Base-by-base conservation (phyloP, 2,888 invertebrate genomes). In the Megamerina dolium region DNA sequence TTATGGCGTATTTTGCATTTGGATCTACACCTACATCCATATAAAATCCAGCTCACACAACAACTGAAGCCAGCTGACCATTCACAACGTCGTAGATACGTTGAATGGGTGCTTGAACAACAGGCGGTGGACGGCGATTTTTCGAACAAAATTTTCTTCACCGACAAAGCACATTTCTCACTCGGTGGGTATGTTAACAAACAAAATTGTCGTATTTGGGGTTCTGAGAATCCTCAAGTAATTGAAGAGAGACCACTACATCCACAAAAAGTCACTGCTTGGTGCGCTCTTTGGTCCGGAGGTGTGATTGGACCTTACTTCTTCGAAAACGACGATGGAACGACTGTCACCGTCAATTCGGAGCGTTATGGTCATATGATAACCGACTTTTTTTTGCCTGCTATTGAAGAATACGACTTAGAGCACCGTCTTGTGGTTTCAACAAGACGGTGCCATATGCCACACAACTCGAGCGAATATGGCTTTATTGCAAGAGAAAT, bases 331-430 rank as follows among this genome's bases (percentile, higher is more conserved):
- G 43, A 44, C 17, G 37, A 9, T 37, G 33, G 41, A 14, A 30
- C 19, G 31, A 37, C 31, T 16, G 37, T 43, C 20, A 43, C 39
- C 23, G 32, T 47, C 37, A 44, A 43, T 35, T 36, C 14, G 36
- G 40, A 31, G n/a, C 43, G 26, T 18, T 46, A 46, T 31, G 35
- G 43, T 26, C 36, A 27, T 27, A 43, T 43, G 43, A 39, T 47
- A 40, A 43, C 32, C 14, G 40, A 43, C 36, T 43, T 47, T 43
- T 46, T 43, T 19, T 14, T 27, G 14, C 36, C 37, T 37, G 36
- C 16, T n/a, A 23, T 41, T 35, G 29, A 27, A 35, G 41, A 26
- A 35, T 36, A 36, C 17, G 30, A 45, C 18, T 14, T 43, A 5
- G 37, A 5, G n/a, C n/a, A n/a, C n/a, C 18, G 29, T 33, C 19